phyloP scores from a whole-genome alignment of 1,140 invertebrate genomes.

The Bathynomus jamesi region DNA sequence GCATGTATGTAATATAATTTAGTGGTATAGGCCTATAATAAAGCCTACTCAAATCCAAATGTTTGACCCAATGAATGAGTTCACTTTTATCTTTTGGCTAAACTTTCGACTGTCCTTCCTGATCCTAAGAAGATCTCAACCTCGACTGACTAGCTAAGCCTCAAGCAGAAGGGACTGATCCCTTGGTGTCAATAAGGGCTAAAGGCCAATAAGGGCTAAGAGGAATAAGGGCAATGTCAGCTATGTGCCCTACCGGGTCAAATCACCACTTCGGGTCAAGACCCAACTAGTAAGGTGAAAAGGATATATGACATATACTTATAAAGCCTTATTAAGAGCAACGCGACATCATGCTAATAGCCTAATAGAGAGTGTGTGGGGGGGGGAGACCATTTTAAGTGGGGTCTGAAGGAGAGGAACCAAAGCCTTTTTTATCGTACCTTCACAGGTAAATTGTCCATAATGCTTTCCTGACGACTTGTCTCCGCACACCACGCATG shows the following conservation, averaged over 20 bases:
- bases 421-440: slow-evolving; percentile 49
- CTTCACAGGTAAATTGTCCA: slow-evolving; percentile 98
- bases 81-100: too few relatives aligned
- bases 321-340: too few relatives aligned
- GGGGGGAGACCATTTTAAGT: too few relatives aligned
- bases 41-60: too few relatives aligned
- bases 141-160: background rate
- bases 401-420: background rate
- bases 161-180: background rate
- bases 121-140: background rate
- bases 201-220: background rate
- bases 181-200: background rate
- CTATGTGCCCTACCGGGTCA: background rate
- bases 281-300: too few relatives aligned
- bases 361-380: too few relatives aligned
- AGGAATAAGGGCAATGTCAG: background rate
- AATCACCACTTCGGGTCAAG: background rate
- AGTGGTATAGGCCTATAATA: too few relatives aligned
- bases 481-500: slow-evolving; percentile 98
- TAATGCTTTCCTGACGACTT: slow-evolving; percentile 98
- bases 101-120: background rate
- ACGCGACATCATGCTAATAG: too few relatives aligned
- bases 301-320: too few relatives aligned
- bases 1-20: background rate
- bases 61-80: too few relatives aligned